A percentile compares a stretch with the other conserved stretches of the same genome.
These are phyloP conservation scores for Limenitis camilla DNA, from an alignment of 2,888 invertebrate species.

Conservation along the genomic window DNA sequence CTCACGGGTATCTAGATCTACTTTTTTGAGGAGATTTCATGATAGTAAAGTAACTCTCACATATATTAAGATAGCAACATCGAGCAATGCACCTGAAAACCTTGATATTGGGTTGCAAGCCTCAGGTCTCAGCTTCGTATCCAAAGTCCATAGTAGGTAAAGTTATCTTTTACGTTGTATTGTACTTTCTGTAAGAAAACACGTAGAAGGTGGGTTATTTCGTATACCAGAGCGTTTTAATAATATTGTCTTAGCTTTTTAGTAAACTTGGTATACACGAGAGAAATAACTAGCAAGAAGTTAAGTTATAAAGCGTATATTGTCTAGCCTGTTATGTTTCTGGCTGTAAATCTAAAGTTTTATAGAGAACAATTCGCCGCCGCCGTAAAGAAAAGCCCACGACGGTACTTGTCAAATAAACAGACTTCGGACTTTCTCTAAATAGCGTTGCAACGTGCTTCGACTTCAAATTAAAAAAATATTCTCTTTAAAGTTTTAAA, in stretches of 20 bases:
- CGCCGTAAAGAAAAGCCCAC: conserved; percentile 5
- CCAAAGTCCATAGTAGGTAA: no score
- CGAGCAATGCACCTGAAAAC: no score
- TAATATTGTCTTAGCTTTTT: neutral
- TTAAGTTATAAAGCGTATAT: conserved; percentile 4
- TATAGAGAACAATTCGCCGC: conserved; percentile 1
- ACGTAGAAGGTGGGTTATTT: no score
- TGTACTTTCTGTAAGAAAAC: no score
- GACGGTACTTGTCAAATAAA: conserved; percentile 7
- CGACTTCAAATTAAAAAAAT: neutral
- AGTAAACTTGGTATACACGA: neutral
- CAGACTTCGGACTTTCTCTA: conserved; percentile 10
- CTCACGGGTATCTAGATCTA: no score
- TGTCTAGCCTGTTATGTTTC: neutral
- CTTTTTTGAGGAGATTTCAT: no score
- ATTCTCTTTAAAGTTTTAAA: conserved; percentile 1
- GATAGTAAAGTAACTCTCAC: no score
- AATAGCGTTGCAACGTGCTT: conserved; percentile 10
- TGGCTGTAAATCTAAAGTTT: conserved; percentile 1
- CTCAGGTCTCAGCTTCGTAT: no score
- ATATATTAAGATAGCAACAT: no score
- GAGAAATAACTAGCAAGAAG: neutral
- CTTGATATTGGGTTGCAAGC: no score
- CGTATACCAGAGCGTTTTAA: no score
- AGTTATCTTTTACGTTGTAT: no score